Conservation (phyloP, 2,797 vertebrate genomes). For the Enteromius fasciolatus region DNA sequence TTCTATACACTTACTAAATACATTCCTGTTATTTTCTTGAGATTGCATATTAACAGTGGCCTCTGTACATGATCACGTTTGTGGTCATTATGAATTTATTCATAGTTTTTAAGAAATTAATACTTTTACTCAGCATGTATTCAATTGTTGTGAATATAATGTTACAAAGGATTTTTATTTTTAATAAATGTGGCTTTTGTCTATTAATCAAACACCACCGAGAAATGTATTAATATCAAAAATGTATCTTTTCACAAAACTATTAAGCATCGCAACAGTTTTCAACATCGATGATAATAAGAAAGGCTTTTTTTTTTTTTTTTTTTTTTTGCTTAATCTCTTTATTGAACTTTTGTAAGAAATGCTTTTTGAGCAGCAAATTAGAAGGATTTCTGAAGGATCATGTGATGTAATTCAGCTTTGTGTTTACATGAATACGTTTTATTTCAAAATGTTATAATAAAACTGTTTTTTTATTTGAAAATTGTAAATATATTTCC, state of each 20-base stretch:
- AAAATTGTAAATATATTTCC: not conserved
- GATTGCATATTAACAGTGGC: not conserved
- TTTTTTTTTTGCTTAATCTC: no score
- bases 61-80: not conserved
- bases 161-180: not conserved
- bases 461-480: not conserved
- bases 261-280: not conserved
- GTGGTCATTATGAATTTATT: not conserved
- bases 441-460: not conserved
- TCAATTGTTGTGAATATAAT: not conserved
- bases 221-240: not conserved
- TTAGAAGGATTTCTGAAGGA: not conserved
- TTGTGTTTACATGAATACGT: not conserved
- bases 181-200: not conserved
- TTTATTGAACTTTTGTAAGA: no score
- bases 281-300: not conserved
- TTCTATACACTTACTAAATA: not conserved
- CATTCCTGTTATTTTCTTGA: not conserved
- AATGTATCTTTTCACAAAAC: not conserved
- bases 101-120: not conserved
- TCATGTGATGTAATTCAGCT: not conserved
- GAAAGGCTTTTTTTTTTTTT: no score
- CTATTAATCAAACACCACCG: not conserved
- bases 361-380: not conserved
- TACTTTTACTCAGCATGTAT: not conserved